A percentile compares a stretch with the other conserved stretches of the same genome.
phyloP scores from a whole-genome alignment of 2,888 invertebrate species.

The Diogma glabrata region DNA sequence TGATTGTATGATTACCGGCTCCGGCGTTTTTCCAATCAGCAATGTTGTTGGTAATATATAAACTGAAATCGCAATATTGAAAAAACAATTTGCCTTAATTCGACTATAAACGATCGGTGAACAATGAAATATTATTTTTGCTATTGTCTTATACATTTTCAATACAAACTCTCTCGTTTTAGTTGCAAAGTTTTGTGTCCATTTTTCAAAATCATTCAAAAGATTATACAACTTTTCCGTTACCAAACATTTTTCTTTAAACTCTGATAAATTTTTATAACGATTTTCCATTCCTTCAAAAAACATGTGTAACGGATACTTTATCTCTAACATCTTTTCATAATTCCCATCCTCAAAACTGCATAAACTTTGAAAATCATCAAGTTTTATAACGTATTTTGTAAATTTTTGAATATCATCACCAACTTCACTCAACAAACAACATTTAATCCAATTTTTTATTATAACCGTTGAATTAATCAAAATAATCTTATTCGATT shows the following conservation, averaged over 20 bases:
- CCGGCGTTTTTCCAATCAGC: constrained; percentile 37
- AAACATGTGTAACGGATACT: constrained; percentile 32
- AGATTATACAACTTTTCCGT: constrained; percentile 31
- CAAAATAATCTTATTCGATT: constrained; percentile 18
- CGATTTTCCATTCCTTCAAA: constrained; percentile 26
- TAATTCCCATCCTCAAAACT: constrained; percentile 17
- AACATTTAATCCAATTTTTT: constrained; percentile 32
- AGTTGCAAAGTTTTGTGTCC: constrained; percentile 25
- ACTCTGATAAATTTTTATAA: constrained; percentile 14
- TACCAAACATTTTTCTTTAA: constrained; percentile 25
- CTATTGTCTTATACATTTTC: constrained; percentile 33
- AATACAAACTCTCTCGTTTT: constrained; percentile 27
- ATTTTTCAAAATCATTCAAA: constrained; percentile 31
- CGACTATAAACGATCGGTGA: constrained; percentile 30
- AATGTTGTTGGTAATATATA: constrained; percentile 41
- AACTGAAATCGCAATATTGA: constrained; percentile 39
- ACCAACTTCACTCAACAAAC: constrained; percentile 25
- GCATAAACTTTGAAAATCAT: constrained; percentile 27
- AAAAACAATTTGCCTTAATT: constrained; percentile 34
- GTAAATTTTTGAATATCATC: constrained; percentile 26
- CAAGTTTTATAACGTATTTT: constrained; percentile 23
- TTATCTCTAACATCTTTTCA: constrained; percentile 24
- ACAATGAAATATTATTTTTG: constrained; percentile 34
- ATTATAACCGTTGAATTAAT: constrained; percentile 25
- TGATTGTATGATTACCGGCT: constrained; percentile 35